Evolutionary conservation across 2,888 invertebrate genomes (phyloP), one percentile per base, ranked within the genome.

Genomic region (Ophion ellenae): DNA sequence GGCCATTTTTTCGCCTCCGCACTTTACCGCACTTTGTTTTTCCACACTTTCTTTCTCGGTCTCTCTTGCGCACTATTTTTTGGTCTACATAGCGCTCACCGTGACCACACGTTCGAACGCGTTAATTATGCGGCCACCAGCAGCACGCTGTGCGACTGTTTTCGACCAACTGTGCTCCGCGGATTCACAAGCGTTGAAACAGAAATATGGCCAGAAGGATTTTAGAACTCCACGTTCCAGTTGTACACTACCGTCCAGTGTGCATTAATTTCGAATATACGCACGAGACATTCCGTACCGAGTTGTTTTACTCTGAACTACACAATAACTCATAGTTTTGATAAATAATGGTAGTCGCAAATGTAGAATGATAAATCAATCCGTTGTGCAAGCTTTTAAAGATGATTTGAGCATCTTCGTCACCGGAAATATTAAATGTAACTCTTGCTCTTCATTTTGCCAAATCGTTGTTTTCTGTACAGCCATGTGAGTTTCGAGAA

Each of bases 121-220:
- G 83, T 69, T 83, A 78, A 83, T 83, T 78, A 63, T 36, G 61
- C 73, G 73, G 67, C 32, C 20, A 78, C 66, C 74, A 28, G 20
- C 40, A 73, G 47, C 57, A 45, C 64, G 70, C 73, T 70, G 66
- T 61, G 67, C 28, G 73, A 32, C 73, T 66, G 14, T 73, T 47
- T 59, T 73, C 53, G 53, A 24, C 64, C 71, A 71, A 77, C 64
- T 45, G 66, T 53, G 36, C 57, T 24, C 64, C 32, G 63, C 24
- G 20, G 61, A 63, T 63, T 28, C 47, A 57, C 69, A 63, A 61
- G 64, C 71, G 73, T 80, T 71, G 53, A 66, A 80, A 80, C 53
- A 73, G 80, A 80, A 73, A 66, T 80, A 73, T 71, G 64, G 36
- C 24, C 53, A 17, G 24, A 61, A n/a, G 47, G 53, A 36, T 57